phyloP scores from a whole-genome alignment of 2,888 invertebrate species.

The Athalia circularis region DNA sequence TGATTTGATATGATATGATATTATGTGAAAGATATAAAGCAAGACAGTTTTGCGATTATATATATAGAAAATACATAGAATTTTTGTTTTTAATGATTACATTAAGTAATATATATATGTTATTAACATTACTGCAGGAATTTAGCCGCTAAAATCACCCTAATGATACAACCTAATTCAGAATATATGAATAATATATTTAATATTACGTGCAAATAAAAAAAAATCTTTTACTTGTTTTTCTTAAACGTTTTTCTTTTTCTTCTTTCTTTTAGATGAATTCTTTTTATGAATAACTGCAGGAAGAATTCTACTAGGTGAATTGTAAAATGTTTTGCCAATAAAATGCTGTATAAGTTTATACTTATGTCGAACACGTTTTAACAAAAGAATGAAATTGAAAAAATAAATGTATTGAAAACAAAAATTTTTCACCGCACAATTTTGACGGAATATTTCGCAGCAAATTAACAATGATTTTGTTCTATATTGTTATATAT shows the following conservation, averaged over 20 bases:
- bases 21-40: conserved; percentile 41
- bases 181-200: conserved; percentile 7
- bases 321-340: too few relatives aligned
- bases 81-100: conserved; percentile 6
- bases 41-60: conserved; percentile 38
- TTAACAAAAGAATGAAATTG: too few relatives aligned
- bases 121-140: conserved; percentile 38
- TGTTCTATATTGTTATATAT: too few relatives aligned
- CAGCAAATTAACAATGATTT: too few relatives aligned
- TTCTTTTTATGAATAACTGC: not conserved
- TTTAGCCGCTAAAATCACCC: conserved; percentile 42
- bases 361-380: too few relatives aligned
- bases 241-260: too few relatives aligned
- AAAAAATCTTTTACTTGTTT: not conserved
- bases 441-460: too few relatives aligned
- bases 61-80: conserved; percentile 17
- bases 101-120: conserved; percentile 11
- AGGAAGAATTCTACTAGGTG: too few relatives aligned
- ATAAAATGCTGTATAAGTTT: too few relatives aligned
- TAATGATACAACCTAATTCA: conserved; percentile 20
- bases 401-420: too few relatives aligned
- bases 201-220: conserved; percentile 35
- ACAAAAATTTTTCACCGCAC: too few relatives aligned
- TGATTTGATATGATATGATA: conserved; percentile 44
- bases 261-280: not conserved